phyloP scores from a whole-genome alignment of 2,797 vertebrate genomes.

The Myioborus miniatus region DNA sequence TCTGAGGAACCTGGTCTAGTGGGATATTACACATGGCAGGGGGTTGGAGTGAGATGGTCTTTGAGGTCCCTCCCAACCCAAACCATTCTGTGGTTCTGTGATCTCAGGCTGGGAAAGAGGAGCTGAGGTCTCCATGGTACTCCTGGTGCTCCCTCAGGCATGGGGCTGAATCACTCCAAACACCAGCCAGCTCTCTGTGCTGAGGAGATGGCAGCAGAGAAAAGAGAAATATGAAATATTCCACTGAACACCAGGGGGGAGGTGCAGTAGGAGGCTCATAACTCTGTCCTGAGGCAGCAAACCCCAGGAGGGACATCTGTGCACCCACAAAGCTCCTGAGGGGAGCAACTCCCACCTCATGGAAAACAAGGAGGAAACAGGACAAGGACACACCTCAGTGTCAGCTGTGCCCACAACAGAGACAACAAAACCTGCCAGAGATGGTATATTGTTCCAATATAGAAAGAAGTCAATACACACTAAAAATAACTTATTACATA shows the following conservation, averaged over 20 bases:
- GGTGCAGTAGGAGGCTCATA: neutral
- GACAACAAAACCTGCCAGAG: neutral
- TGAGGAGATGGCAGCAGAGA: neutral
- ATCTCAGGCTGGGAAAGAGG: neutral
- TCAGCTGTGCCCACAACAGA: neutral
- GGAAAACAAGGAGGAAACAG: neutral
- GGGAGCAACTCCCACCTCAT: rapidly evolving
- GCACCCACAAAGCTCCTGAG: neutral
- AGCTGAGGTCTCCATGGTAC: neutral
- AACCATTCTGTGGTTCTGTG: neutral
- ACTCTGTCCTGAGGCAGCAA: rapidly evolving
- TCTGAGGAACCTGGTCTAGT: neutral
- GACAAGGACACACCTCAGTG: neutral
- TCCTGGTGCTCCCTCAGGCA: neutral
- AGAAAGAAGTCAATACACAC: slow-evolving; percentile 26
- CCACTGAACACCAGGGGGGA: neutral
- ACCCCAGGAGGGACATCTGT: rapidly evolving
- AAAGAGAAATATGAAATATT: neutral
- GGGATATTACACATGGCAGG: neutral
- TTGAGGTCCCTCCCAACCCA: neutral
- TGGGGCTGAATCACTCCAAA: neutral
- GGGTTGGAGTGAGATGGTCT: neutral
- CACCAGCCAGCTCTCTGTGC: neutral
- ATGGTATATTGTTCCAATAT: neutral
- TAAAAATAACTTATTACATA: slow-evolving; percentile 44